These are phyloP conservation scores for Arion vulgaris DNA, from an alignment of 1,140 invertebrate species.

Conservation along the genomic window DNA sequence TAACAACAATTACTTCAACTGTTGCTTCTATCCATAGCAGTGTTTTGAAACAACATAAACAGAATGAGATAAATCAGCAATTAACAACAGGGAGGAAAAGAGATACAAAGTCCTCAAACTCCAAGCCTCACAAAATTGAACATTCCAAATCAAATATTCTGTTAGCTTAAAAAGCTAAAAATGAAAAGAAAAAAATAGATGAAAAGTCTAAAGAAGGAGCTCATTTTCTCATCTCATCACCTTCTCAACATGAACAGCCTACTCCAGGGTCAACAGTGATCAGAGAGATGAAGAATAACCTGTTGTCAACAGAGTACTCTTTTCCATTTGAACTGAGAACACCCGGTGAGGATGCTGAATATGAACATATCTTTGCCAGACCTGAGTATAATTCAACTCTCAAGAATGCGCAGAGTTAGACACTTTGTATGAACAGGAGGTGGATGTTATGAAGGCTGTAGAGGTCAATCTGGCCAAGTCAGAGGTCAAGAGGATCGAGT, in stretches of 20 bases:
- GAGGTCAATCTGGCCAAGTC: conserved; percentile 53
- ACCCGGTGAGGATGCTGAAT: conserved; percentile 33
- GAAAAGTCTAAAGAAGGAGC: not conserved
- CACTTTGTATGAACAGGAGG: conserved; percentile 44
- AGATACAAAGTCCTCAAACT: too few species aligned
- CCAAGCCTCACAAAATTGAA: not conserved
- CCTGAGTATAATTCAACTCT: conserved; percentile 67
- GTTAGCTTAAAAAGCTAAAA: not conserved
- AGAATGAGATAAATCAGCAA: not conserved
- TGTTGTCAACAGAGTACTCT: conserved; percentile 49
- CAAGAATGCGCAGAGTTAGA: conserved; percentile 56
- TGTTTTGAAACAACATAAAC: not conserved
- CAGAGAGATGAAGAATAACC: conserved; percentile 53
- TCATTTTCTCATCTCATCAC: not conserved
- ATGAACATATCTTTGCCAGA: conserved; percentile 61
- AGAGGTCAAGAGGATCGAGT: conserved; percentile 54
- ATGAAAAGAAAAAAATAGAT: not conserved
- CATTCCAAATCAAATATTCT: not conserved
- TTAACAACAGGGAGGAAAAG: not conserved
- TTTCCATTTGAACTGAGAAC: conserved; percentile 57
- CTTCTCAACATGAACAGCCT: conserved; percentile 33
- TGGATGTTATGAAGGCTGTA: conserved; percentile 55
- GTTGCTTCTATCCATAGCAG: not conserved
- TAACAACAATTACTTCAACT: not conserved
- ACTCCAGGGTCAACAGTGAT: conserved; percentile 52